phyloP scores from a whole-genome alignment of 2,113 vertebrate species.

The Limanda limanda region DNA sequence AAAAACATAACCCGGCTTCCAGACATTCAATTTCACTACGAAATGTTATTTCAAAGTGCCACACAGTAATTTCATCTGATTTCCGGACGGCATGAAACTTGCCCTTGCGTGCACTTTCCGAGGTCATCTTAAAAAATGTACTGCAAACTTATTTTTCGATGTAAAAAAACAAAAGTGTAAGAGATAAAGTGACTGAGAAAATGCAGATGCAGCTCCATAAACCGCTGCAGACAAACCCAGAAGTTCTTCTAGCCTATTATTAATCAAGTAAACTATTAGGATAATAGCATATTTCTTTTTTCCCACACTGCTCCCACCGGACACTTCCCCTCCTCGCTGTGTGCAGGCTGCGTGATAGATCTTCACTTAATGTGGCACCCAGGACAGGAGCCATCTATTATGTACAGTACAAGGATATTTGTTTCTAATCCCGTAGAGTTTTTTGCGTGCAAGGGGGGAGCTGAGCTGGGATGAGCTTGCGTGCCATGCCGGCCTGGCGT shows the following conservation, averaged over 20 bases:
- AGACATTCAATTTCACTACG: conserved; percentile 5
- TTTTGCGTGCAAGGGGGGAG: conserved; percentile 70
- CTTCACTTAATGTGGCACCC: conserved; percentile 51
- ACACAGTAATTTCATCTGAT: neutral
- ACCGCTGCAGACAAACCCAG: neutral
- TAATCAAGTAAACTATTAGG: conserved; percentile 24
- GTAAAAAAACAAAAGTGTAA: neutral
- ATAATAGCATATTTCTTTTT: conserved; percentile 2
- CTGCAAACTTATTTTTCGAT: neutral
- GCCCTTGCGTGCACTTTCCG: neutral
- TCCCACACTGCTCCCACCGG: conserved; percentile 5
- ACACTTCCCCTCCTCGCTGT: conserved; percentile 12
- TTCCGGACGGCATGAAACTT: neutral
- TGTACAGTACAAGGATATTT: conserved; percentile 64
- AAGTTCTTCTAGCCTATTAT: neutral
- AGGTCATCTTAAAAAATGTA: neutral
- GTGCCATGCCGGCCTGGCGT: conserved; percentile 81
- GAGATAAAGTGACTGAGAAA: neutral
- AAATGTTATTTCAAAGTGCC: conserved; percentile 20
- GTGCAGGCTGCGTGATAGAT: conserved; percentile 62
- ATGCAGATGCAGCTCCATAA: neutral
- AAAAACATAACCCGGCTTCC: neutral
- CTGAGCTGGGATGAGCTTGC: conserved; percentile 76
- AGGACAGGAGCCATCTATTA: conserved; percentile 68
- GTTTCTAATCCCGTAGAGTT: conserved; percentile 56